These are phyloP conservation scores for Stramonita haemastoma DNA, from an alignment of 2,888 invertebrate genomes.

Conservation along the genomic window DNA sequence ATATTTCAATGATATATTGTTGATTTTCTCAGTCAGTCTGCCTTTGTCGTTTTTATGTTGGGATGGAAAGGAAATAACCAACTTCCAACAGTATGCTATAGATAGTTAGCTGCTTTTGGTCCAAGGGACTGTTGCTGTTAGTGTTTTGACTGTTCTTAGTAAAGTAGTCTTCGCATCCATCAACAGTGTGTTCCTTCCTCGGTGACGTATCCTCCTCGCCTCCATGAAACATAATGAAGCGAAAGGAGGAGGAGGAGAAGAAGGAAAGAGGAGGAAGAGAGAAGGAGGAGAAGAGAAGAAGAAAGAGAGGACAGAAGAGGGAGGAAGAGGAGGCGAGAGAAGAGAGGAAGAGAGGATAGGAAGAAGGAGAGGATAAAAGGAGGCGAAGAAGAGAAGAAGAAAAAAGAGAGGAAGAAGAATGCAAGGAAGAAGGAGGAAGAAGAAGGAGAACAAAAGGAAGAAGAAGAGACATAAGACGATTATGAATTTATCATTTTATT, in stretches of 20 bases:
- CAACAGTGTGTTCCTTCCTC: too few species aligned
- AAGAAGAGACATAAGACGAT: too few species aligned
- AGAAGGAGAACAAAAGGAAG: too few species aligned
- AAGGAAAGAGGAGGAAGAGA: neutral
- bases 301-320: neutral
- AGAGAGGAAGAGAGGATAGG: slow-evolving; percentile 18
- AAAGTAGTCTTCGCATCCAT: neutral
- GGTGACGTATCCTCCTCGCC: too few species aligned
- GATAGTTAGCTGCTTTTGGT: neutral
- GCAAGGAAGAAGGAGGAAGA: neutral
- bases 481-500: too few species aligned
- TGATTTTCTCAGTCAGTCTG: too few species aligned
- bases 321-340: neutral
- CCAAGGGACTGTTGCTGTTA: neutral
- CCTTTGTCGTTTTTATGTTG: too few species aligned
- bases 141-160: neutral
- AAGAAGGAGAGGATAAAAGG: slow-evolving; percentile 19
- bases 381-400: neutral
- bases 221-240: too few species aligned
- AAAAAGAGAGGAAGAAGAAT: neutral
- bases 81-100: neutral
- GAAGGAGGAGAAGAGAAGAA: neutral
- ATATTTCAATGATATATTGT: too few species aligned
- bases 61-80: neutral
- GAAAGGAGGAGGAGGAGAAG: neutral